Evolutionary conservation across 2,888 invertebrate genomes (phyloP).

Genomic region (Synergus umbraculus): DNA sequence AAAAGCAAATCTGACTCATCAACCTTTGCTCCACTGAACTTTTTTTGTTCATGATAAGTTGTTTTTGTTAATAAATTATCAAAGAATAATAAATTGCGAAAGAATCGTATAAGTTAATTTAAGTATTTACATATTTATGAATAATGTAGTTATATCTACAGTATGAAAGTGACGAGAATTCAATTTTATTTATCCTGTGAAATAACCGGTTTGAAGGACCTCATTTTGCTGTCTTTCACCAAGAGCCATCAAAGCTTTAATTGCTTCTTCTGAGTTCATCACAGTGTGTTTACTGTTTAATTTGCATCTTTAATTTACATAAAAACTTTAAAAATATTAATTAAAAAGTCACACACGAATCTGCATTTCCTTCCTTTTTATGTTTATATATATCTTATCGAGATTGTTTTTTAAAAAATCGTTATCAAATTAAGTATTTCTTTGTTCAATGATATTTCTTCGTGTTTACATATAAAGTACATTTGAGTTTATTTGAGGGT

Average conservation of each 20-base stretch:
- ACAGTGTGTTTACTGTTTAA: constrained; percentile 4
- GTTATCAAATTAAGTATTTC: neutral
- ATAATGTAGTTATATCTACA: neutral
- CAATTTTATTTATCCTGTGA: constrained; percentile 4
- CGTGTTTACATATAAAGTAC: neutral
- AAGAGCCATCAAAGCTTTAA: constrained; percentile 24
- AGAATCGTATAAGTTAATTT: neutral
- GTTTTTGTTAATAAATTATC: neutral
- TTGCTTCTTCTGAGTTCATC: neutral
- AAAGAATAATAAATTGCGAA: neutral
- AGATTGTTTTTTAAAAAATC: constrained; percentile 6
- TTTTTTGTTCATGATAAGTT: neutral
- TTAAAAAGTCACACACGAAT: neutral
- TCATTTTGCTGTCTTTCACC: constrained; percentile 17
- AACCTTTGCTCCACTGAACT: neutral
- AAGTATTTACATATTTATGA: neutral
- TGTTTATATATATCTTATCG: neutral
- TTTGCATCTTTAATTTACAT: neutral
- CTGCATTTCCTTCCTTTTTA: neutral
- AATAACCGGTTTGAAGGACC: constrained; percentile 10
- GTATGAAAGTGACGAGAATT: constrained; percentile 1
- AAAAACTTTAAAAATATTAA: neutral
- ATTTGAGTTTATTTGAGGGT: neutral
- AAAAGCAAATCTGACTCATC: neutral
- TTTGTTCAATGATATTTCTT: constrained; percentile 14